Percentiles rank a stretch among this genome's conserved stretches.
These are phyloP conservation scores for Tamandua tetradactyla DNA, from an alignment of 2,797 vertebrate species.

Conservation along the genomic window DNA sequence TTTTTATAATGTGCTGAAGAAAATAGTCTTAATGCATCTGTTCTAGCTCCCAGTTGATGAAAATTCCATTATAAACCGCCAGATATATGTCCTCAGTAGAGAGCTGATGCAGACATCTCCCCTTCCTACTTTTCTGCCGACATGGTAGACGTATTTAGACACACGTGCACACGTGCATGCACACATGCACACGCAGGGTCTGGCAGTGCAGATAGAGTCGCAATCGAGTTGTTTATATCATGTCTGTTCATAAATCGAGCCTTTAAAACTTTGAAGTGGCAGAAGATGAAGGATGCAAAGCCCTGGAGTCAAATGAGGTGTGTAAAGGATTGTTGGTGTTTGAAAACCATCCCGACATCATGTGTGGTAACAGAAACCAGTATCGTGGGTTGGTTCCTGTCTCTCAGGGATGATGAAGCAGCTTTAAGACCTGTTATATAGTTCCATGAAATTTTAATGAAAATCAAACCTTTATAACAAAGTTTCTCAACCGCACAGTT, in stretches of 20 bases:
- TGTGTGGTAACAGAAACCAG: neutral
- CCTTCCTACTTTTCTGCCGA: neutral
- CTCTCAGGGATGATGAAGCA: neutral
- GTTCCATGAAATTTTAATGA: slow-evolving; percentile 36
- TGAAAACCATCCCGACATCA: slow-evolving; percentile 4
- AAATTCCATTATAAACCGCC: slow-evolving; percentile 33
- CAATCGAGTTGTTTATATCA: neutral
- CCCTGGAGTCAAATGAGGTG: neutral
- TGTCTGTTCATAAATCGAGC: neutral
- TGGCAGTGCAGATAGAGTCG: neutral
- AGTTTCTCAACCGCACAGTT: neutral
- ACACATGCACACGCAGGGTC: accelerated
- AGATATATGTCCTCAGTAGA: neutral
- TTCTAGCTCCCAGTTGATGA: neutral
- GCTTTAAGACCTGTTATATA: neutral
- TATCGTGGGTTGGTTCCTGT: neutral
- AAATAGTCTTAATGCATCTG: slow-evolving; percentile 12
- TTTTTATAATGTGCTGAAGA: neutral
- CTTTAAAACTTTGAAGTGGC: neutral
- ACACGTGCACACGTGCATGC: no score
- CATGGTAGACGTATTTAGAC: neutral
- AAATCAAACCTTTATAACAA: neutral
- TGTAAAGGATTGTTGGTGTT: neutral
- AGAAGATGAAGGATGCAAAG: neutral
- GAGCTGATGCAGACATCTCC: neutral